Evolutionary conservation across 1,140 invertebrate genomes (phyloP).

Genomic region (Pachypsylla venusta): DNA sequence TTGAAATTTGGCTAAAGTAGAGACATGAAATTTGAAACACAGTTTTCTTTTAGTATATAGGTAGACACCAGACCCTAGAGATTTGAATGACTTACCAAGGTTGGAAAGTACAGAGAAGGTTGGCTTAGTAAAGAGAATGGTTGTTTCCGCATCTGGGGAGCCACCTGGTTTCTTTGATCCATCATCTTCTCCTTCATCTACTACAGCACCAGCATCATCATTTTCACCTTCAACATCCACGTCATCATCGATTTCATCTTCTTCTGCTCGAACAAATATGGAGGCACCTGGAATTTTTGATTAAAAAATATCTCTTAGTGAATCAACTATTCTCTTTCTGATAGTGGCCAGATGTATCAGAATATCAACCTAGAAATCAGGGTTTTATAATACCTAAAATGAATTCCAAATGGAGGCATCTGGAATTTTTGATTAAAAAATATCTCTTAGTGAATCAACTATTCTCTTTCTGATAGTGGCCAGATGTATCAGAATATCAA

Average conservation of each 20-base stretch:
- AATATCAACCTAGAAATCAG: too few species aligned
- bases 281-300: not conserved
- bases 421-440: not conserved
- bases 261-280: conserved; percentile 1
- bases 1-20: not conserved
- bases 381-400: too few species aligned
- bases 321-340: not conserved
- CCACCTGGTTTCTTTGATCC: conserved; percentile 30
- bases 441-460: not conserved
- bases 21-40: not conserved
- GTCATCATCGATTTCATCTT: conserved; percentile 3
- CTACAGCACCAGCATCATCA: not conserved
- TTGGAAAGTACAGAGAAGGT: conserved; percentile 38
- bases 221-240: conserved; percentile 14
- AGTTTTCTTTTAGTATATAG: not conserved
- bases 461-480: not conserved
- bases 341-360: too few species aligned
- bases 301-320: not conserved
- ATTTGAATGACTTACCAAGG: conserved; percentile 35
- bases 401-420: not conserved
- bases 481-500: too few species aligned
- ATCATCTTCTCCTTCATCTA: conserved; percentile 4
- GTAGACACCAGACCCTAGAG: not conserved
- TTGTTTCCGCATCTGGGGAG: conserved; percentile 84
- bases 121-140: conserved; percentile 83